These are phyloP conservation scores for Torymus aiolomorphi DNA, from an alignment of 2,888 invertebrate species.

Conservation along the genomic window DNA sequence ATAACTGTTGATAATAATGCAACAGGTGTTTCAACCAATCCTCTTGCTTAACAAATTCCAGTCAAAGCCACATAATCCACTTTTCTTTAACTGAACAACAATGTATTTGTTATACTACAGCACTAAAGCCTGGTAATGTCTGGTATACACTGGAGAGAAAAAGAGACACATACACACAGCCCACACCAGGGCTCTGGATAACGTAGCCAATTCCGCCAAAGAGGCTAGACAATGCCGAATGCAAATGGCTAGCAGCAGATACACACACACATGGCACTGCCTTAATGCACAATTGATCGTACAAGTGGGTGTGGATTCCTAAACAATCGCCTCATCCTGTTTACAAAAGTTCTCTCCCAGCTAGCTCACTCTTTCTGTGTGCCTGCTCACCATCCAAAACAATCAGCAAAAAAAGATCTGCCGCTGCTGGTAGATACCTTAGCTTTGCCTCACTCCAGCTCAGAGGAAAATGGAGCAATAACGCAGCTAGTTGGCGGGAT, in stretches of 20 bases:
- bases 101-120: neutral
- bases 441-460: no score
- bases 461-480: no score
- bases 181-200: neutral
- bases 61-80: no score
- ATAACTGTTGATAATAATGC: conserved; percentile 7
- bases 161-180: neutral
- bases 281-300: conserved; percentile 58
- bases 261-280: neutral
- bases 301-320: conserved; percentile 60
- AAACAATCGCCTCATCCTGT: conserved; percentile 59
- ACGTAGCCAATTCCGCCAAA: no score
- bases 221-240: neutral
- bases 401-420: no score
- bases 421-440: no score
- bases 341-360: conserved; percentile 9
- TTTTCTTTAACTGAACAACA: no score
- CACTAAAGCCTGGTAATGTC: neutral
- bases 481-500: no score
- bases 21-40: conserved; percentile 24
- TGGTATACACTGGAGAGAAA: conserved; percentile 6
- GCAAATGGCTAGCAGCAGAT: neutral
- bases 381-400: no score
- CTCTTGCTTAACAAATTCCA: neutral
- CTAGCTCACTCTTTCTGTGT: no score